Conservation (phyloP, 23 tunicate species). For the Ciona savignyi region DNA sequence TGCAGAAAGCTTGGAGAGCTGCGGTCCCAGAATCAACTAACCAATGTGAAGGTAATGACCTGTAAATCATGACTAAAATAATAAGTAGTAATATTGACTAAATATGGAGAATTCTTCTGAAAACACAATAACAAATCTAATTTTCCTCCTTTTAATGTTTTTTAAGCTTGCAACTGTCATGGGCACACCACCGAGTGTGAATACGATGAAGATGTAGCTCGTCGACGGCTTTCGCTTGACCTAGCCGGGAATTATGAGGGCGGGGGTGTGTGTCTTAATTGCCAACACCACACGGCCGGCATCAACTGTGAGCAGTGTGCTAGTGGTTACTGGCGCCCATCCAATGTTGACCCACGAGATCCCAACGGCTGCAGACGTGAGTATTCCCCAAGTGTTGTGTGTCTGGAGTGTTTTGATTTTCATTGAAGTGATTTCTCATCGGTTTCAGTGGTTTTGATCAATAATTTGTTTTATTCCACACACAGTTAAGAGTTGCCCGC, state of each 20-base stretch:
- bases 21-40: conserved; percentile 93
- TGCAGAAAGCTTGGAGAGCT: conserved; percentile 88
- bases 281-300: conserved; percentile 93
- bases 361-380: conserved; percentile 88
- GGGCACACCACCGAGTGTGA: conserved; percentile 80
- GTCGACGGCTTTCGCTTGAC: conserved; percentile 73
- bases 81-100: too few species aligned
- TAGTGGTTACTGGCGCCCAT: conserved; percentile 76
- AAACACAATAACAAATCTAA: not conserved
- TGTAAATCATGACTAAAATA: not conserved
- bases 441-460: too few species aligned
- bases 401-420: not conserved
- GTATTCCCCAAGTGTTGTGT: not conserved
- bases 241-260: conserved; percentile 80
- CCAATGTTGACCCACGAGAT: conserved; percentile 50
- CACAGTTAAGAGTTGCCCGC: too few species aligned
- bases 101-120: too few species aligned
- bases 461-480: too few species aligned
- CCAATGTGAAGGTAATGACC: conserved; percentile 71
- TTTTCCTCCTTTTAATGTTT: not conserved
- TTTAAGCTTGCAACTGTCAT: conserved; percentile 86
- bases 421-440: not conserved
- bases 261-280: conserved; percentile 92
- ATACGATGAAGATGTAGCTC: conserved; percentile 82
- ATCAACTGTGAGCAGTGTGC: conserved; percentile 94